Conservation (phyloP, 2,113 vertebrate species). For the Colaptes auratus region DNA sequence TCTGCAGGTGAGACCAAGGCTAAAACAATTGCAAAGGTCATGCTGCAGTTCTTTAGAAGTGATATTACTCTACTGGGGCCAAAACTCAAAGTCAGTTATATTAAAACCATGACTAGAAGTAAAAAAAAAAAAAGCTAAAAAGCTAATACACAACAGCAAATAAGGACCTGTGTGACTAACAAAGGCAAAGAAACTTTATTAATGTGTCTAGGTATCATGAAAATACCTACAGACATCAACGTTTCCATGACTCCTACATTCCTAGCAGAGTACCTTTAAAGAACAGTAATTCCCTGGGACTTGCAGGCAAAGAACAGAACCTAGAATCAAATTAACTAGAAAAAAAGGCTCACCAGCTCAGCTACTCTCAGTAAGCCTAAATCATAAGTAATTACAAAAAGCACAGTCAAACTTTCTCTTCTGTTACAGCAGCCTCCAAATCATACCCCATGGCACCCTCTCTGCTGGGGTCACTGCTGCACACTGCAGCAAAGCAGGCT, state of each 20-base stretch:
- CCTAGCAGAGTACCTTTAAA: background rate
- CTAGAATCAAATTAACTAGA: background rate
- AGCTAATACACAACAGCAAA: background rate
- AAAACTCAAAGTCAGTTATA: background rate
- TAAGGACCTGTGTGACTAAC: background rate
- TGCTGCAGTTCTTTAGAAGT: background rate
- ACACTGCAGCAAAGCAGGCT: background rate
- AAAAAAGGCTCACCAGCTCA: background rate
- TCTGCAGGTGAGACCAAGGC: background rate
- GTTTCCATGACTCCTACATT: background rate
- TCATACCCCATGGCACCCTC: background rate
- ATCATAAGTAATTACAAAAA: background rate
- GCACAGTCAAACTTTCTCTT: background rate
- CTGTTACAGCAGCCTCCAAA: background rate
- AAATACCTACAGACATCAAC: background rate
- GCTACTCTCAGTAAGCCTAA: background rate
- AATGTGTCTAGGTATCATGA: background rate
- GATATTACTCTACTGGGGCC: background rate
- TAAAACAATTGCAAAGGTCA: background rate
- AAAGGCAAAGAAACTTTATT: background rate
- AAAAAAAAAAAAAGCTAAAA: background rate
- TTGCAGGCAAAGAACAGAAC: background rate
- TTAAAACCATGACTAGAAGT: background rate
- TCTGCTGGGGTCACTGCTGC: background rate
- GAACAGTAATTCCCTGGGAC: background rate